These are phyloP conservation scores for Okamejei kenojei DNA, from an alignment of 2,797 vertebrate genomes.

Conservation along the genomic window DNA sequence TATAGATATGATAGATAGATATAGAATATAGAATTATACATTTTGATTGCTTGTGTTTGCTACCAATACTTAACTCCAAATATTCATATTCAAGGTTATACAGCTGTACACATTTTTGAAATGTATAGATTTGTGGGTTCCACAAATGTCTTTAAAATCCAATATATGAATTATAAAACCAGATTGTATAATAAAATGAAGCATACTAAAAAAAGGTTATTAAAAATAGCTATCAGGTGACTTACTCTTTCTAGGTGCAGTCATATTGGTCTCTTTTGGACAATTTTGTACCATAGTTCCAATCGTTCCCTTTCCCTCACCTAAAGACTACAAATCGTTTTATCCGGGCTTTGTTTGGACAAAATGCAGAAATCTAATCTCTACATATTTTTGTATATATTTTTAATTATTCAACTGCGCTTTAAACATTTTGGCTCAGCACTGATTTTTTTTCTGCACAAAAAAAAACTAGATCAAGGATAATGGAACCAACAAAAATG, in stretches of 20 bases:
- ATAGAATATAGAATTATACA: no score
- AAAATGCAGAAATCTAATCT: background rate
- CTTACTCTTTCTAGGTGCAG: background rate
- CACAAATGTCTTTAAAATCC: background rate
- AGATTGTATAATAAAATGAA: background rate
- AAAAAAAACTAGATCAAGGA: background rate
- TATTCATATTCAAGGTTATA: background rate
- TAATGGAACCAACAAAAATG: background rate
- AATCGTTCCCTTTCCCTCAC: background rate
- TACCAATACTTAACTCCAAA: background rate
- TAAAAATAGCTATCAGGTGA: background rate
- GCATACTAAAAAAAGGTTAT: no score
- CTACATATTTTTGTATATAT: background rate
- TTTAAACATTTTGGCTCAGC: background rate
- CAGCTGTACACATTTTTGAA: background rate
- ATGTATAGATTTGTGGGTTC: no score
- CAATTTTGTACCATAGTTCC: background rate
- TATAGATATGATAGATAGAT: no score
- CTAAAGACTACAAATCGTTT: background rate
- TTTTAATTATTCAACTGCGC: background rate
- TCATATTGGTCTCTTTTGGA: background rate
- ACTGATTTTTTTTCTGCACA: background rate
- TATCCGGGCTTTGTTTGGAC: background rate
- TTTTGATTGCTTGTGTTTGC: no score
- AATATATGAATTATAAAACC: background rate